Evolutionary conservation across 2,888 invertebrate species (phyloP).

Genomic region (Acanthosepion pharaonis): DNA sequence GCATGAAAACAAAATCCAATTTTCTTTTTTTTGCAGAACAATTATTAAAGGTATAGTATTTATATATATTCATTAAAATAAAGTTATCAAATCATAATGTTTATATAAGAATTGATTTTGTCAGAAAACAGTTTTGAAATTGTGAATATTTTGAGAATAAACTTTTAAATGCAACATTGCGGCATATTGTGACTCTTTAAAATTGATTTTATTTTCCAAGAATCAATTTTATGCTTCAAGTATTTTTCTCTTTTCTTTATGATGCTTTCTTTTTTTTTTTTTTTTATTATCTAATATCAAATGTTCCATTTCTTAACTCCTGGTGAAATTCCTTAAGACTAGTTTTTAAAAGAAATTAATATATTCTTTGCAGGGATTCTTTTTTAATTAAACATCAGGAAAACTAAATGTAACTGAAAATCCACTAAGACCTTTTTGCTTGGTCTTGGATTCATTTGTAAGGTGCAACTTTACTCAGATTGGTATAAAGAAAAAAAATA

Average conservation of each 20-base stretch:
- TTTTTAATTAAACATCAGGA: neutral
- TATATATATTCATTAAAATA: no score
- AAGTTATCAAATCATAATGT: no score
- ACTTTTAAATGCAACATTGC: no score
- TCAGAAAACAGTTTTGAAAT: no score
- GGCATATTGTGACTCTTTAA: no score
- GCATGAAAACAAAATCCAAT: no score
- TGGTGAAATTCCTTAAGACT: neutral
- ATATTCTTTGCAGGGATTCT: neutral
- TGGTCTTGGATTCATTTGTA: neutral
- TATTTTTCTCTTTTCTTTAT: neutral
- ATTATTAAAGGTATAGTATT: no score
- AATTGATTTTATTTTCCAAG: neutral
- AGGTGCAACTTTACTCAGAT: neutral
- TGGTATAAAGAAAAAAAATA: neutral
- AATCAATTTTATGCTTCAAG: neutral
- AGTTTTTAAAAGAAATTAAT: neutral
- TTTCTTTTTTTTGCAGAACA: no score
- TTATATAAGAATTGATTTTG: no score
- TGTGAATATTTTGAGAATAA: no score
- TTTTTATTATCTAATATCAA: no score
- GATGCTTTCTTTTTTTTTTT: no score
- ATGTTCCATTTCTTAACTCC: neutral
- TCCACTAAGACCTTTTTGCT: neutral
- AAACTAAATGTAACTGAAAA: neutral